Percentiles rank a stretch among this genome's conserved stretches.
These are phyloP conservation scores for Pangasius sanitwongsei DNA, from an alignment of 2,797 vertebrate genomes.

Conservation along the genomic window DNA sequence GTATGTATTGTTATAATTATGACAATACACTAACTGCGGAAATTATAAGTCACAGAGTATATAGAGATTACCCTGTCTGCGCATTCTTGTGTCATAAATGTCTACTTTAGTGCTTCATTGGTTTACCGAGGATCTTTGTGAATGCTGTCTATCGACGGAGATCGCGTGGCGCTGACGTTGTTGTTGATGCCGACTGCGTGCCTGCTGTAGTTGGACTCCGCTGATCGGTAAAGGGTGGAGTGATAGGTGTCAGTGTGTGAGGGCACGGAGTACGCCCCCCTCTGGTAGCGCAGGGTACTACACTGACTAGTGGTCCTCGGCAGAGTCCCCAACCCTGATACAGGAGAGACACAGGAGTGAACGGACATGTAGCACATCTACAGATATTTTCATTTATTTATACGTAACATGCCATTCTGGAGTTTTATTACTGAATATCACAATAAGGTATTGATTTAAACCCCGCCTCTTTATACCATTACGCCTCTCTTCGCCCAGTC, in stretches of 20 bases:
- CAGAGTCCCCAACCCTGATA: constrained; percentile 86
- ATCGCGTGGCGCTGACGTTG: constrained; percentile 78
- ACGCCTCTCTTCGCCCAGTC: not conserved
- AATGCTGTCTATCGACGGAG: constrained; percentile 95
- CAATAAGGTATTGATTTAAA: not conserved
- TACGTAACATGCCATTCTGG: not conserved
- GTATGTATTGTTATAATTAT: not conserved
- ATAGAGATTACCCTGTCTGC: no score
- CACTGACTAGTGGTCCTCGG: constrained; percentile 91
- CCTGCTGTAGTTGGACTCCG: constrained; percentile 80
- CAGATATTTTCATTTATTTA: not conserved
- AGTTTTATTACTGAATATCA: not conserved
- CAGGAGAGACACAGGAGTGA: constrained; percentile 3
- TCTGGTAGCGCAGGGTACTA: constrained; percentile 92
- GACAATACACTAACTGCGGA: not conserved
- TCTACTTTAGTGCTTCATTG: not conserved
- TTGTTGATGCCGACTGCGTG: constrained; percentile 80
- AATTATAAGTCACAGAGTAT: not conserved
- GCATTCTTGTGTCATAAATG: not conserved
- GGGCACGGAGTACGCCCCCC: constrained; percentile 87
- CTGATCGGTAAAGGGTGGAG: constrained; percentile 76
- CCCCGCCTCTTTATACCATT: not conserved
- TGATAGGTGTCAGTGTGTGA: constrained; percentile 87
- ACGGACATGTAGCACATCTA: not conserved
- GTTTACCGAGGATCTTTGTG: constrained; percentile 95